Conservation (phyloP, 2,113 vertebrate species). For the Lichenostomus cassidix region DNA sequence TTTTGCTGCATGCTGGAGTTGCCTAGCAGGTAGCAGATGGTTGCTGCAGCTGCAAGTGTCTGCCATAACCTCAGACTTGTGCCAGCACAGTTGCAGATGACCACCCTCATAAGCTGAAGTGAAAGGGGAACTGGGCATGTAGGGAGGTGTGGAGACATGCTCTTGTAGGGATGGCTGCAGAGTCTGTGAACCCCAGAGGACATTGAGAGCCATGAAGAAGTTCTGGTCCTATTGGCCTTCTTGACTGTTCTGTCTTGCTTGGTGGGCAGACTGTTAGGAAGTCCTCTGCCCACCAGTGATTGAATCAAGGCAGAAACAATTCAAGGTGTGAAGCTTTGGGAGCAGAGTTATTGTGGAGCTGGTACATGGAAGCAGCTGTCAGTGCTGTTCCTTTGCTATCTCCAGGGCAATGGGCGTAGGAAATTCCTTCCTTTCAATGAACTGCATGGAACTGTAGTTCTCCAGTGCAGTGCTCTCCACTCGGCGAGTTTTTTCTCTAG, state of each 20-base stretch:
- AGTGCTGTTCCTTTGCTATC: background rate
- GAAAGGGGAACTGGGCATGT: background rate
- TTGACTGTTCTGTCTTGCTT: background rate
- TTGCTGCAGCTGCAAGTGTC: background rate
- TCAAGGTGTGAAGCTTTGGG: background rate
- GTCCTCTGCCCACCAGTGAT: background rate
- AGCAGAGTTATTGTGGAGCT: background rate
- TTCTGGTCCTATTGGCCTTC: background rate
- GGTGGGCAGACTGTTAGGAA: background rate
- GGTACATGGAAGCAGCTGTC: background rate
- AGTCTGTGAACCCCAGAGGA: background rate
- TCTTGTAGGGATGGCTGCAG: background rate
- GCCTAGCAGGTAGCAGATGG: background rate
- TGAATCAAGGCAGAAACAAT: background rate
- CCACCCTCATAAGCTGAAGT: background rate
- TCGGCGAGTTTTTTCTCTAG: background rate
- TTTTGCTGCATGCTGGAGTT: background rate
- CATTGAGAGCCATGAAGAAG: background rate
- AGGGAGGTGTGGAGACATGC: rapidly evolving
- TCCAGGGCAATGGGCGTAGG: background rate
- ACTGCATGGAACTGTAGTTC: background rate
- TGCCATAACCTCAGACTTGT: background rate
- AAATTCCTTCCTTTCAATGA: background rate
- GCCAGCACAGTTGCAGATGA: background rate
- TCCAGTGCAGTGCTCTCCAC: background rate